Conservation (phyloP, 1,140 invertebrate species). For the Drosophila lowei region DNA sequence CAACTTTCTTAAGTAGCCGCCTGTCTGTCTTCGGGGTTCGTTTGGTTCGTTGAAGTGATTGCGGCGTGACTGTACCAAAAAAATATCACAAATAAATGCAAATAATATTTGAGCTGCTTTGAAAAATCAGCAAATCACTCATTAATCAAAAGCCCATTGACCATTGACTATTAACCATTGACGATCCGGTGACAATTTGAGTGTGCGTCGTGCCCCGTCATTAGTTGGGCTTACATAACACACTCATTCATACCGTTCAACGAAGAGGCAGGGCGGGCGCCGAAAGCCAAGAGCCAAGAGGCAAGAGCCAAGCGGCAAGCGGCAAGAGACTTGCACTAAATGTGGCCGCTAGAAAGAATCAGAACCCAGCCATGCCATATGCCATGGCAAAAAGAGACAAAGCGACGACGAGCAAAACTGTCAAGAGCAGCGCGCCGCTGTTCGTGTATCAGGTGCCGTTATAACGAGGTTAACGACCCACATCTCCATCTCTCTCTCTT, state of each 20-base stretch:
- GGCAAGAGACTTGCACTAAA: no score
- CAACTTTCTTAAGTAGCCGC: conserved; percentile 54
- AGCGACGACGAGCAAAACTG: conserved; percentile 61
- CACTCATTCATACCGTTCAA: conserved; percentile 22
- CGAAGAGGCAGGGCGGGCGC: neutral
- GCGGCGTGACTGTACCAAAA: conserved; percentile 62
- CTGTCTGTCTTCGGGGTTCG: conserved; percentile 43
- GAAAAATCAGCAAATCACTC: conserved; percentile 67
- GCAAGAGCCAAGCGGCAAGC: neutral
- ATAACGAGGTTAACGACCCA: conserved; percentile 80
- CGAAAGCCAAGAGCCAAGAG: neutral
- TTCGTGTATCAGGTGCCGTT: conserved; percentile 70
- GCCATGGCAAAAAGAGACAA: conserved; percentile 31
- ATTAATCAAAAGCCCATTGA: conserved; percentile 77
- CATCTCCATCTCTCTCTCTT: conserved; percentile 46
- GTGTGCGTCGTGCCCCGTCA: conserved; percentile 17
- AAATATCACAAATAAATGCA: conserved; percentile 50
- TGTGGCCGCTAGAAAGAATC: conserved; percentile 51
- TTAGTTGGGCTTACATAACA: conserved; percentile 56
- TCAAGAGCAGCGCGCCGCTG: conserved; percentile 59
- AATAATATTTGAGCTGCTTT: conserved; percentile 50
- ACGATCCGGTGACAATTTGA: conserved; percentile 56
- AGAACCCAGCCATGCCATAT: conserved; percentile 36
- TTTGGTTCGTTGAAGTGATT: conserved; percentile 70
- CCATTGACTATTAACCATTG: conserved; percentile 40